phyloP scores from a whole-genome alignment of 2,888 invertebrate genomes.

The Cosmorhoe ocellata region DNA sequence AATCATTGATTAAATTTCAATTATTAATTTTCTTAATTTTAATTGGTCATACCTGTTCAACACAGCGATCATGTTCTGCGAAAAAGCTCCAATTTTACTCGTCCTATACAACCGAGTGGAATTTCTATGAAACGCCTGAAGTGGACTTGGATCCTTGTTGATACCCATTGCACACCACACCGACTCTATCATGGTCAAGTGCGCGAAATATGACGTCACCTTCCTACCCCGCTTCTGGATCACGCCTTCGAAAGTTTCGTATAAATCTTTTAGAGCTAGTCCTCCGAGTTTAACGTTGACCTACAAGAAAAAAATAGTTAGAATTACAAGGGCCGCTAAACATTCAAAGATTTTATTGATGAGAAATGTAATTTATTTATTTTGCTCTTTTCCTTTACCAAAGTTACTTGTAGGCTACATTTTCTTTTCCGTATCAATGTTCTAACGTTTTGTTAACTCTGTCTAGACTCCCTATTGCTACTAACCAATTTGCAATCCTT shows the following conservation, averaged over 20 bases:
- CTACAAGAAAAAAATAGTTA: no score
- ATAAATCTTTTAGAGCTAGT: slow-evolving; percentile 85
- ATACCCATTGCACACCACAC: slow-evolving; percentile 85
- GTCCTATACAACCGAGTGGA: slow-evolving; percentile 85
- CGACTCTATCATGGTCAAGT: slow-evolving; percentile 85
- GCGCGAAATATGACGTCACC: slow-evolving; percentile 86
- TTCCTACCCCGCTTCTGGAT: slow-evolving; percentile 56
- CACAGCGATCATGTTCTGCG: slow-evolving; percentile 87
- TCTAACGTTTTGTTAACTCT: no score
- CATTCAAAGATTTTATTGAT: no score
- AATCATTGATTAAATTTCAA: neutral
- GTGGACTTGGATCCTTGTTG: slow-evolving; percentile 79
- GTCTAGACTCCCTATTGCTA: no score
- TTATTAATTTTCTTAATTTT: no score
- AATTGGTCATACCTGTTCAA: slow-evolving; percentile 84
- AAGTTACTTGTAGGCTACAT: no score
- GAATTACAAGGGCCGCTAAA: no score
- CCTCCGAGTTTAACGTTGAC: slow-evolving; percentile 86
- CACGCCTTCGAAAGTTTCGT: slow-evolving; percentile 70
- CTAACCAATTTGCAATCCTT: no score
- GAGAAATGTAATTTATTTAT: neutral
- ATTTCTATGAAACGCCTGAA: slow-evolving; percentile 81
- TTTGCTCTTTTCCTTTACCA: no score
- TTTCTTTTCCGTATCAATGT: no score
- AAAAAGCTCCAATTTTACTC: slow-evolving; percentile 86